Conservation (phyloP, 2,797 vertebrate species). For the Stomatorhinus walkeri region DNA sequence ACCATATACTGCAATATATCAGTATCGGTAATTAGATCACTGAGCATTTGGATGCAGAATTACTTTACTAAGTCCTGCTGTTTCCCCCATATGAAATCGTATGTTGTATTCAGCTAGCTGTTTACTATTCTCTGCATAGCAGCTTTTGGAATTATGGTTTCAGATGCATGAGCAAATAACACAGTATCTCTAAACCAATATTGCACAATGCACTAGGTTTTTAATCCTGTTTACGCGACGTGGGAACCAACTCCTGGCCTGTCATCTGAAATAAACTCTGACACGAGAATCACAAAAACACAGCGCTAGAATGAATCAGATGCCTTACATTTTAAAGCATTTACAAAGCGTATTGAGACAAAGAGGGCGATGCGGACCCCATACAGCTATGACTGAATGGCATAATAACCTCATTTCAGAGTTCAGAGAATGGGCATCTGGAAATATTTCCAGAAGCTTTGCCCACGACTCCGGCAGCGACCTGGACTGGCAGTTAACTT, state of each 20-base stretch:
- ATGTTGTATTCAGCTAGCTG: background rate
- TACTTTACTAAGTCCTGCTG: background rate
- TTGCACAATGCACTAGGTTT: background rate
- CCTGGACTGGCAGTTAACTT: background rate
- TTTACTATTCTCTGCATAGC: background rate
- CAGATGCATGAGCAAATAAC: background rate
- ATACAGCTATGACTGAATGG: background rate
- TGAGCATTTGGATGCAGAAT: slow-evolving; percentile 20
- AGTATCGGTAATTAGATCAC: slow-evolving; percentile 3
- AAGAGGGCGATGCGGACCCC: background rate
- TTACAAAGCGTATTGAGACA: background rate
- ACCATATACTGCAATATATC: slow-evolving; percentile 33
- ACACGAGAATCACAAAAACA: slow-evolving; percentile 37
- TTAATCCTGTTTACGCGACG: background rate
- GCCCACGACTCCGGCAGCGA: background rate
- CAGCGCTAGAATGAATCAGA: slow-evolving; percentile 34
- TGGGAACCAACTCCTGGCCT: background rate
- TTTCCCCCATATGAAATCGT: background rate
- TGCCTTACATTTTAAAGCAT: background rate
- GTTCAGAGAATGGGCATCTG: background rate
- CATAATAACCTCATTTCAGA: slow-evolving; percentile 12
- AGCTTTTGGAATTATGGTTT: background rate
- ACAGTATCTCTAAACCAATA: background rate
- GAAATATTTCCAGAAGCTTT: slow-evolving; percentile 11
- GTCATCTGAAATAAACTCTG: background rate